phyloP scores from a whole-genome alignment of 2,888 invertebrate genomes.

The Heliconius ethilla region DNA sequence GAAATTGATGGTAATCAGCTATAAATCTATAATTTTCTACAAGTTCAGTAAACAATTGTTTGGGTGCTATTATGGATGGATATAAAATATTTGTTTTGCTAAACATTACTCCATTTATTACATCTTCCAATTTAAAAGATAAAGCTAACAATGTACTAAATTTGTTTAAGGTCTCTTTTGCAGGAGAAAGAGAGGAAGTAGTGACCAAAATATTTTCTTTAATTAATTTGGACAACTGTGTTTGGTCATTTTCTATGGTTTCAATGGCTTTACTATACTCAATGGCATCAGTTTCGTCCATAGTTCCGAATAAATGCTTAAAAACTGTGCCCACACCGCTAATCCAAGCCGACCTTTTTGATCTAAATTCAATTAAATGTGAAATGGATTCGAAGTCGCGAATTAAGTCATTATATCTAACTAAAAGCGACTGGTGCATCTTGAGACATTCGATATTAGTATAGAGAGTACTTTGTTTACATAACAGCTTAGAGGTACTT shows the following conservation, averaged over 20 bases:
- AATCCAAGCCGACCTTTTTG: not conserved
- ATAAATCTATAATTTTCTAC: too few species aligned
- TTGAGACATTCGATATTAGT: conserved; percentile 9
- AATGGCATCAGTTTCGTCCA: conserved; percentile 38
- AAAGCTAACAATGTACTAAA: not conserved
- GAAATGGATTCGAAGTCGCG: not conserved
- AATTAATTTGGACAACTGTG: conserved; percentile 34
- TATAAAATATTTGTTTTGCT: not conserved
- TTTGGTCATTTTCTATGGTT: conserved; percentile 41
- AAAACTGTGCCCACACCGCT: conserved; percentile 44
- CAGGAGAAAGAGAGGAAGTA: conserved; percentile 20
- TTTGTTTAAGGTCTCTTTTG: not conserved
- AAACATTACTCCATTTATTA: not conserved
- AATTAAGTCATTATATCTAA: conserved; percentile 27
- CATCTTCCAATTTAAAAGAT: not conserved
- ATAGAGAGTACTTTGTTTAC: conserved; percentile 30
- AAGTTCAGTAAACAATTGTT: too few species aligned
- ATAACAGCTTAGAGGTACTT: conserved; percentile 33
- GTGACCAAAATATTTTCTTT: conserved; percentile 45
- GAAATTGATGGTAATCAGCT: too few species aligned
- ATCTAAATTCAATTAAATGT: not conserved
- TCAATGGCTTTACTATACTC: conserved; percentile 47
- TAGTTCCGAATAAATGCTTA: conserved; percentile 49
- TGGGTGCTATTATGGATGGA: not conserved
- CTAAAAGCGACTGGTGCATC: conserved; percentile 29